A percentile compares a stretch with the other conserved stretches of the same genome.
These are phyloP conservation scores for Myotis lucifugus DNA, from an alignment of 2,113 vertebrate genomes.

Conservation along the genomic window DNA sequence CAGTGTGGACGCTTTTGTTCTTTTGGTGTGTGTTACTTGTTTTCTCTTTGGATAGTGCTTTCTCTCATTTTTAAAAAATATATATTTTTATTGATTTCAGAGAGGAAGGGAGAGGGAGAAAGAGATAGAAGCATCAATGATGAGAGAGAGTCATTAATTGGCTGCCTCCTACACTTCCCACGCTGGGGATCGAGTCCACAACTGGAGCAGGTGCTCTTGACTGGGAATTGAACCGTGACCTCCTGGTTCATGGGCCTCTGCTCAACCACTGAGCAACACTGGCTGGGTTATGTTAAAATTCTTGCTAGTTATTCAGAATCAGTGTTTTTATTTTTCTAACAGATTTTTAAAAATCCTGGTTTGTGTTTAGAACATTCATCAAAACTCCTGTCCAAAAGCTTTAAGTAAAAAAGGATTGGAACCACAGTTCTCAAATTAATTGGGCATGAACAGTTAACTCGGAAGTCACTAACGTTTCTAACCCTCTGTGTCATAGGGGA, in stretches of 20 bases:
- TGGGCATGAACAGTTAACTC: neutral
- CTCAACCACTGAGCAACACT: no score
- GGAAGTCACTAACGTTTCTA: neutral
- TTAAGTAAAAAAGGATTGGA: neutral
- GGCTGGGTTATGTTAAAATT: neutral
- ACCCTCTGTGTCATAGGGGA: neutral
- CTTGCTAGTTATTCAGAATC: slow-evolving; percentile 21
- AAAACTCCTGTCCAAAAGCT: neutral
- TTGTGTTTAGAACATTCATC: slow-evolving; percentile 5
- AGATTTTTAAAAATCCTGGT: neutral
- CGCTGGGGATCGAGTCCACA: no score
- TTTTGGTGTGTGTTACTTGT: neutral
- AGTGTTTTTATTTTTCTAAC: slow-evolving; percentile 35
- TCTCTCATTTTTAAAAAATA: neutral
- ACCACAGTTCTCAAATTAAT: neutral
- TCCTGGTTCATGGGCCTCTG: no score
- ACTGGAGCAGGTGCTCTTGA: no score
- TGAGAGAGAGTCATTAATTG: no score
- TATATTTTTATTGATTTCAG: no score
- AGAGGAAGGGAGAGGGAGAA: no score
- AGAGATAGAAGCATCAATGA: no score
- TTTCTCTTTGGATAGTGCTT: neutral
- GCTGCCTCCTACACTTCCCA: no score
- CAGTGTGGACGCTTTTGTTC: neutral
- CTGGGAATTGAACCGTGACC: no score